Conservation (phyloP, 2,888 invertebrate genomes). For the Hypercompe scribonia region DNA sequence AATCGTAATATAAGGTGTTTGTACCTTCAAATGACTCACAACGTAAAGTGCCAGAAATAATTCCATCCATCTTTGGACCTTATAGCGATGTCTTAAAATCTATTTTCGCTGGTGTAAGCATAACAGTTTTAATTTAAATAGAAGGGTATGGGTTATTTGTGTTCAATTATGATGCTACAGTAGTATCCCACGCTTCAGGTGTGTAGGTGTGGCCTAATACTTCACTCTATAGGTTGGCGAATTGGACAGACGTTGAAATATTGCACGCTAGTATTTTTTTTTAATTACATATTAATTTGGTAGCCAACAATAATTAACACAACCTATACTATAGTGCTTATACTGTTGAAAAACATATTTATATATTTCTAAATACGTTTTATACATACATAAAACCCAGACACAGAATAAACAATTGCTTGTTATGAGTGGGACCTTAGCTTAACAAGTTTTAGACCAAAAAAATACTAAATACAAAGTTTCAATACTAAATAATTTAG, state of each 20-base stretch:
- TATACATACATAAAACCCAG: too few species aligned
- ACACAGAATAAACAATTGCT: too few species aligned
- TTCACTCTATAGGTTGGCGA: conserved; percentile 41
- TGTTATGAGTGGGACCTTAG: too few species aligned
- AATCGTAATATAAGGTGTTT: conserved; percentile 2
- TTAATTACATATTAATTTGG: too few species aligned
- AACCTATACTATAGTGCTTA: too few species aligned
- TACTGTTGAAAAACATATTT: too few species aligned
- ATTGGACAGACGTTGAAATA: conserved; percentile 30
- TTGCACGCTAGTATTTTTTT: too few species aligned
- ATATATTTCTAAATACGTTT: too few species aligned
- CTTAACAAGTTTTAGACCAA: too few species aligned
- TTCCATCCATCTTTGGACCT: conserved; percentile 1
- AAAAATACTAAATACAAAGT: too few species aligned
- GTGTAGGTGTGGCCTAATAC: conserved; percentile 52
- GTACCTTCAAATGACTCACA: conserved; percentile 2
- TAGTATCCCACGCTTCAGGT: conserved; percentile 60
- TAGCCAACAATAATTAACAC: too few species aligned
- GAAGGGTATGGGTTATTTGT: conserved; percentile 41
- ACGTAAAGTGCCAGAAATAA: neutral
- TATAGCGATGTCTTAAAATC: conserved; percentile 3
- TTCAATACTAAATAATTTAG: neutral
- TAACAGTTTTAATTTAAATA: conserved; percentile 14
- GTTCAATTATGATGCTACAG: conserved; percentile 69
- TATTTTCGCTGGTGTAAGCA: conserved; percentile 4